Conservation (phyloP, 2,888 invertebrate genomes). For the Pherbina coryleti region DNA sequence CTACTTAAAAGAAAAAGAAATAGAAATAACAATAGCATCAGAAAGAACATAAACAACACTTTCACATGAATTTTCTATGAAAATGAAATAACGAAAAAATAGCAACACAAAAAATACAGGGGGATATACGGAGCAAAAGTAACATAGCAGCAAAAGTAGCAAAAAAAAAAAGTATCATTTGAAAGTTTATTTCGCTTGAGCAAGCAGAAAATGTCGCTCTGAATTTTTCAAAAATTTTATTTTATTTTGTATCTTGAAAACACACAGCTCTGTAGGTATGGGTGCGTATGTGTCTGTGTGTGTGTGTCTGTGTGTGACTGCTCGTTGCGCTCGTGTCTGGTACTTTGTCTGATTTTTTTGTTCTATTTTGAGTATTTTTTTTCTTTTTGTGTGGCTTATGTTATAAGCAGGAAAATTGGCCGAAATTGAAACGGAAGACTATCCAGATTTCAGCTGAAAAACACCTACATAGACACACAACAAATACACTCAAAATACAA, state of each 20-base stretch:
- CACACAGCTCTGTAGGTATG: neutral
- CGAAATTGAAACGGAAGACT: constrained; percentile 30
- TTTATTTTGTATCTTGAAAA: neutral
- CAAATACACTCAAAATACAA: neutral
- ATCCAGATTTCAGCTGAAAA: neutral
- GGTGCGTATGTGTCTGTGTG: neutral
- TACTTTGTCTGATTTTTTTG: neutral
- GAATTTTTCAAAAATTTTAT: constrained; percentile 5
- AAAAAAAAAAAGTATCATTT: neutral
- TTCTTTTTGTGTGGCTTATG: neutral
- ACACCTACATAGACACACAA: neutral
- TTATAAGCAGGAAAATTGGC: neutral
- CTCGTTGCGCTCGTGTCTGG: neutral
- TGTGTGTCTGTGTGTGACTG: constrained; percentile 6
- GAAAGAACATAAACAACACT: too few species aligned
- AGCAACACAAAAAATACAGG: neutral
- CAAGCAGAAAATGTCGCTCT: constrained; percentile 24
- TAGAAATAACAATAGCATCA: too few species aligned
- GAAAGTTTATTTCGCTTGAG: constrained; percentile 27
- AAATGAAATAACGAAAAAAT: neutral
- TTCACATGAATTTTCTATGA: too few species aligned
- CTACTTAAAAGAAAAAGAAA: too few species aligned
- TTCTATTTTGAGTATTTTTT: neutral
- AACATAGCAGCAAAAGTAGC: neutral
- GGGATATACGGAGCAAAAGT: neutral